Evolutionary conservation across 2,888 invertebrate species (phyloP).

Genomic region (Camptogramma bilineatum): DNA sequence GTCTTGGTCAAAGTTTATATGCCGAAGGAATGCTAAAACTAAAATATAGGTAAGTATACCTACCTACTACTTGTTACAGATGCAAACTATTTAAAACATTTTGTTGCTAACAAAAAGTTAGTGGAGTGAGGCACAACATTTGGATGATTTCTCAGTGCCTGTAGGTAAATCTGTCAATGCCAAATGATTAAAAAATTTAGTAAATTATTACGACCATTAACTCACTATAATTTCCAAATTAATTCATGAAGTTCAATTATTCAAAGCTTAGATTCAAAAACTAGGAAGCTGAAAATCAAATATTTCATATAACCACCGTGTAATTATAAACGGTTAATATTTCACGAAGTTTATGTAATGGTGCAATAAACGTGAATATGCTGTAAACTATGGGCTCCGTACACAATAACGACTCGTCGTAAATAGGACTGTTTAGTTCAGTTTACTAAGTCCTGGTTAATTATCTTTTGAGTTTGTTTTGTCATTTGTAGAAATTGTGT

Average conservation of each 20-base stretch:
- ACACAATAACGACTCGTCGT: slow-evolving; percentile 23
- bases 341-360: slow-evolving; percentile 22
- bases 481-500: neutral
- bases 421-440: slow-evolving; percentile 12
- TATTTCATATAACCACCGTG: slow-evolving; percentile 3
- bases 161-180: too few species aligned
- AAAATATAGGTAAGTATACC: too few species aligned
- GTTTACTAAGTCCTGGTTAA: slow-evolving; percentile 13
- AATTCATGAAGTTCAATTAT: neutral
- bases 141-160: too few species aligned
- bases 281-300: neutral
- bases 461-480: slow-evolving; percentile 8
- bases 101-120: too few species aligned
- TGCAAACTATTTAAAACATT: too few species aligned
- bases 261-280: neutral
- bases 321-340: slow-evolving; percentile 13
- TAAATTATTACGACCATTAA: too few species aligned
- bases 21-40: too few species aligned
- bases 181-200: too few species aligned
- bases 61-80: too few species aligned
- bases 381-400: slow-evolving; percentile 12
- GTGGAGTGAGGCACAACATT: too few species aligned
- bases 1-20: too few species aligned
- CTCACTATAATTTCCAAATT: too few species aligned
- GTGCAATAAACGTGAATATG: slow-evolving; percentile 25